Conservation (phyloP, 2,797 vertebrate species). For the Serranus cabrilla region DNA sequence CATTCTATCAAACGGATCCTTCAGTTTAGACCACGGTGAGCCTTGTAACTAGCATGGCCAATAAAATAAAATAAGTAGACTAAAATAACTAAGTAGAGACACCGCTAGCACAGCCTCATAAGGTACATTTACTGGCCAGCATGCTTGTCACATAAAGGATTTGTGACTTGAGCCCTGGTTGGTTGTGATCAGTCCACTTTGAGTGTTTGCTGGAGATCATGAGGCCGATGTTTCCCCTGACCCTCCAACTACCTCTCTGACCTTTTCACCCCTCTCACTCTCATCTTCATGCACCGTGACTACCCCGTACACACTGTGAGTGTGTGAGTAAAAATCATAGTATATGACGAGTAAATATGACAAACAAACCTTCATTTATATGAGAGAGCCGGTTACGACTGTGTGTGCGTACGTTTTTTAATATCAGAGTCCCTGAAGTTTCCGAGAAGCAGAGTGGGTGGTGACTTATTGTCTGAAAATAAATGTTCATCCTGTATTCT, state of each 20-base stretch:
- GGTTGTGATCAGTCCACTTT: conserved; percentile 7
- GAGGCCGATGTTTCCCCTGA: conserved; percentile 1
- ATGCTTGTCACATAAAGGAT: not conserved
- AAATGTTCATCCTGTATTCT: conserved; percentile 49
- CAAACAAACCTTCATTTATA: conserved; percentile 35
- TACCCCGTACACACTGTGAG: not conserved
- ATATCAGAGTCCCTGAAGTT: conserved; percentile 57
- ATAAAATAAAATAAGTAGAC: not conserved
- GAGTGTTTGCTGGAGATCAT: not conserved
- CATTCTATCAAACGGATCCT: not conserved
- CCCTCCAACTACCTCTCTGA: conserved; percentile 7
- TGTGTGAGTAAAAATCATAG: not conserved
- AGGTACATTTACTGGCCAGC: not conserved
- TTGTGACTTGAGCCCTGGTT: conserved; percentile 1
- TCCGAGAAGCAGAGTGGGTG: conserved; percentile 52
- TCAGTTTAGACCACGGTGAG: not conserved
- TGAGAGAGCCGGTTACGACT: conserved; percentile 34
- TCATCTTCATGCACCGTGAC: conserved; percentile 4
- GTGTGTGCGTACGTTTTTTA: conserved; percentile 35
- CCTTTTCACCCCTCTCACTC: conserved; percentile 20
- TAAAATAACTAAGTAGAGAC: not conserved
- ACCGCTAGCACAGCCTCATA: not conserved
- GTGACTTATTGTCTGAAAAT: conserved; percentile 63
- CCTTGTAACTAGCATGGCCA: too few relatives aligned
- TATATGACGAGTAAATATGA: conserved; percentile 2